Evolutionary conservation across 2,797 vertebrate species (phyloP).

Genomic region (Eospalax fontanierii): DNA sequence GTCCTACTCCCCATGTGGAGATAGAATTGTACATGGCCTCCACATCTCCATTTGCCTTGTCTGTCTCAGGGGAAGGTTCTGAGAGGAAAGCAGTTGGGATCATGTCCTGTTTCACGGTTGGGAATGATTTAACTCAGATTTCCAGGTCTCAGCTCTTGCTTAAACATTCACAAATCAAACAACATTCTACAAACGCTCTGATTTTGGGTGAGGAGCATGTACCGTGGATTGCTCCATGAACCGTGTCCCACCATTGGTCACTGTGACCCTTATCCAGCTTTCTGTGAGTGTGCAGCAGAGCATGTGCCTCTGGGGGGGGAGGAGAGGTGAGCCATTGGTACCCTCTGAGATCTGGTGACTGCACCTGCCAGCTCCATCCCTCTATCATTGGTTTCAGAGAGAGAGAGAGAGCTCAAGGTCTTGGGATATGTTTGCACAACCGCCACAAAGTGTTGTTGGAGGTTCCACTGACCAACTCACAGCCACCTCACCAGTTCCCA

Average conservation of each 20-base stretch:
- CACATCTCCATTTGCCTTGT: neutral
- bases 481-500: neutral
- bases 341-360: accelerated
- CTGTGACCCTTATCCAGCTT: neutral
- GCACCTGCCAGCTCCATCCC: neutral
- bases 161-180: conserved; percentile 54
- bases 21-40: neutral
- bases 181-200: neutral
- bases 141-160: conserved; percentile 15
- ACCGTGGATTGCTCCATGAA: neutral
- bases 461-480: neutral
- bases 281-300: too few relatives aligned
- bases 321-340: too few relatives aligned
- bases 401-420: too few relatives aligned
- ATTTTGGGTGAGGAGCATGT: neutral
- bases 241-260: accelerated
- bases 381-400: too few relatives aligned
- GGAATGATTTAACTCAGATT: neutral
- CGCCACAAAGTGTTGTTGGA: accelerated
- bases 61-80: neutral
- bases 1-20: neutral
- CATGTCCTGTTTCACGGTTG: neutral
- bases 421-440: neutral
- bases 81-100: neutral
- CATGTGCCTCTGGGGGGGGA: too few relatives aligned